Evolutionary conservation across 2,888 invertebrate species (phyloP).

Genomic region (Lamproptera curius): DNA sequence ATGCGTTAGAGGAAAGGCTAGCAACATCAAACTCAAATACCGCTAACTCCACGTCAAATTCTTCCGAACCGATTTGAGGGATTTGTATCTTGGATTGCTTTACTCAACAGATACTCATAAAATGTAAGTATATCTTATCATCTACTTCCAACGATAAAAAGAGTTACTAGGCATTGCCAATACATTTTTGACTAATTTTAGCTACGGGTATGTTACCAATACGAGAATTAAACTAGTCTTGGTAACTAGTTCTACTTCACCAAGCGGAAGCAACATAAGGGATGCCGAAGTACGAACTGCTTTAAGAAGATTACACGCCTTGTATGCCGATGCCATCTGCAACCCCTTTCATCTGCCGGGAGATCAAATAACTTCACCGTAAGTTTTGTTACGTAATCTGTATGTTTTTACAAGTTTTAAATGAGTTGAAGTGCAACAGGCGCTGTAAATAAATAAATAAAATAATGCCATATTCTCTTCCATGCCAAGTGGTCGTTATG

Average conservation of each 20-base stretch:
- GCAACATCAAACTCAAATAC: constrained; percentile 53
- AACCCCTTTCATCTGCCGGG: constrained; percentile 98
- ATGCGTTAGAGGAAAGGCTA: constrained; percentile 93
- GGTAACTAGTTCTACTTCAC: constrained; percentile 94
- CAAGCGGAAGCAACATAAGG: constrained; percentile 89
- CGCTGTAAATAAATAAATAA: no score
- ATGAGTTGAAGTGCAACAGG: no score
- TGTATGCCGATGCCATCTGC: constrained; percentile 96
- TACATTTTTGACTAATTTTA: constrained; percentile 46
- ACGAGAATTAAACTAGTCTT: constrained; percentile 96
- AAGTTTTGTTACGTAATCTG: no score
- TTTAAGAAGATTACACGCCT: constrained; percentile 89
- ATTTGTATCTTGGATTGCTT: constrained; percentile 93
- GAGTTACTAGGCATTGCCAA: not conserved
- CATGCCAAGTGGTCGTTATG: no score
- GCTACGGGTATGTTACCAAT: constrained; percentile 98
- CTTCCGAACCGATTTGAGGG: constrained; percentile 86
- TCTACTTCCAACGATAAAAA: not conserved
- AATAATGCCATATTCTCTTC: no score
- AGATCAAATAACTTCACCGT: constrained; percentile 92
- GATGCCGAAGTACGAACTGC: constrained; percentile 97
- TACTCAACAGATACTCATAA: constrained; percentile 97
- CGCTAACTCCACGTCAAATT: constrained; percentile 76
- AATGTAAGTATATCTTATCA: constrained; percentile 80
- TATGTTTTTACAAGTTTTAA: no score